Evolutionary conservation across 2,888 invertebrate species (phyloP).

Genomic region (Axea sp.): DNA sequence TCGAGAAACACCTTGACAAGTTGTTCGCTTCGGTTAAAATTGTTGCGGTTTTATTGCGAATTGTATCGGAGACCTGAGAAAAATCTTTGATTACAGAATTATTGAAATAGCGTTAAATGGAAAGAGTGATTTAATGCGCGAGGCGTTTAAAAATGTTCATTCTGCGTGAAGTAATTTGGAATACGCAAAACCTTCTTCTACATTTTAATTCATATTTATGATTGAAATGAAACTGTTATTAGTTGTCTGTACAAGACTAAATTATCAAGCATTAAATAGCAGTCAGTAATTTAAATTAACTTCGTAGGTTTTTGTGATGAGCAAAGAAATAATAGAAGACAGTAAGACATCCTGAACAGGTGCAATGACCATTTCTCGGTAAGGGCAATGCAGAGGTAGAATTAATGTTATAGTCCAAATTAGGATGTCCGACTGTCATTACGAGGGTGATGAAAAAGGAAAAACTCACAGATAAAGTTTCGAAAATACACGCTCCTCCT

Average conservation of each 20-base stretch:
- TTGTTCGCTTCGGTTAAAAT: slow-evolving; percentile 15
- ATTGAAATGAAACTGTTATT: too few species aligned
- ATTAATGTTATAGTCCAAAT: slow-evolving; percentile 40
- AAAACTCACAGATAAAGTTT: slow-evolving; percentile 22
- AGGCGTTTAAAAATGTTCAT: too few species aligned
- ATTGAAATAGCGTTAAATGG: not conserved
- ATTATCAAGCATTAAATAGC: too few species aligned
- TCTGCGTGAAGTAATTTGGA: too few species aligned
- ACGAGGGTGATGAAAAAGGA: slow-evolving; percentile 39
- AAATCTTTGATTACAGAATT: slow-evolving; percentile 1
- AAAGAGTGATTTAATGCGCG: slow-evolving; percentile 1
- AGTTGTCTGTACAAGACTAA: too few species aligned
- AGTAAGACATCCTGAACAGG: slow-evolving; percentile 44
- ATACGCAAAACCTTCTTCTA: too few species aligned
- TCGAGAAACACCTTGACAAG: slow-evolving; percentile 5
- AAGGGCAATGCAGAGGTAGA: slow-evolving; percentile 25
- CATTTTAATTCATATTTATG: too few species aligned
- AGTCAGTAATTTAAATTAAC: too few species aligned
- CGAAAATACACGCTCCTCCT: slow-evolving; percentile 7
- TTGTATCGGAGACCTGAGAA: not conserved
- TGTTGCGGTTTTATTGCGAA: slow-evolving; percentile 27
- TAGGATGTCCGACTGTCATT: slow-evolving; percentile 47
- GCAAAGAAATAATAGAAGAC: too few species aligned
- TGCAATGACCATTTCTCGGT: slow-evolving; percentile 40
- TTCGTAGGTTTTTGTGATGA: too few species aligned